Evolutionary conservation across 2,797 vertebrate genomes (phyloP).

Genomic region (Okamejei kenojei): DNA sequence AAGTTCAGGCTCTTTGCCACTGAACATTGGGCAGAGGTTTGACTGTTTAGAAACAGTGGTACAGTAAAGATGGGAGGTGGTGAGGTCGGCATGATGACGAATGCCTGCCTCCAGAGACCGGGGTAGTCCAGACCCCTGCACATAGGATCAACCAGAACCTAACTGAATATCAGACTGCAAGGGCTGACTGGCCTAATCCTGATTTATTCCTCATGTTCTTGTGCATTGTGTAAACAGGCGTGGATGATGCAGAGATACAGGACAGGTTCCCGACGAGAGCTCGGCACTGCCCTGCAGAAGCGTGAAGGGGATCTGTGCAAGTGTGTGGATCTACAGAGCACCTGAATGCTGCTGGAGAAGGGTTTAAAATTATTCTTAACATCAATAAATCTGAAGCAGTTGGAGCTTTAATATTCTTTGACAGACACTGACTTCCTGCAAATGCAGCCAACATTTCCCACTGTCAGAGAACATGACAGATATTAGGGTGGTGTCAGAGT

Average conservation of each 20-base stretch:
- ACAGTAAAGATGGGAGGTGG: not conserved
- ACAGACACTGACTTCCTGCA: not conserved
- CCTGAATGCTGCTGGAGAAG: not conserved
- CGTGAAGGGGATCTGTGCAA: not conserved
- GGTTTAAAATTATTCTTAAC: not conserved
- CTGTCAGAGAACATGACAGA: slow-evolving; percentile 1
- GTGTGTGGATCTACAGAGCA: not conserved
- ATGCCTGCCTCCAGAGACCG: too few species aligned
- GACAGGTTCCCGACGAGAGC: too few species aligned
- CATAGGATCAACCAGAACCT: too few species aligned
- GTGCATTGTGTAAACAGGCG: not conserved
- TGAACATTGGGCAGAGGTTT: not conserved
- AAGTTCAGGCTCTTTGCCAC: not conserved
- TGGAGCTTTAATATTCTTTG: slow-evolving; percentile 18
- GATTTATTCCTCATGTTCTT: too few species aligned
- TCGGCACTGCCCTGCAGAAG: not conserved
- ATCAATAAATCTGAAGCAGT: slow-evolving; percentile 14
- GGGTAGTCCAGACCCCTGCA: too few species aligned
- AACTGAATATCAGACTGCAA: too few species aligned
- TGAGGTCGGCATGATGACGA: not conserved
- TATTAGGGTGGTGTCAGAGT: not conserved
- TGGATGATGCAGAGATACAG: too few species aligned
- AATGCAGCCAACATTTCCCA: not conserved
- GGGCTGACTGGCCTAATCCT: too few species aligned
- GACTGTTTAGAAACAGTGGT: not conserved